Base-by-base conservation (phyloP, 2,113 vertebrate species). In the Proterorhinus semilunaris region DNA sequence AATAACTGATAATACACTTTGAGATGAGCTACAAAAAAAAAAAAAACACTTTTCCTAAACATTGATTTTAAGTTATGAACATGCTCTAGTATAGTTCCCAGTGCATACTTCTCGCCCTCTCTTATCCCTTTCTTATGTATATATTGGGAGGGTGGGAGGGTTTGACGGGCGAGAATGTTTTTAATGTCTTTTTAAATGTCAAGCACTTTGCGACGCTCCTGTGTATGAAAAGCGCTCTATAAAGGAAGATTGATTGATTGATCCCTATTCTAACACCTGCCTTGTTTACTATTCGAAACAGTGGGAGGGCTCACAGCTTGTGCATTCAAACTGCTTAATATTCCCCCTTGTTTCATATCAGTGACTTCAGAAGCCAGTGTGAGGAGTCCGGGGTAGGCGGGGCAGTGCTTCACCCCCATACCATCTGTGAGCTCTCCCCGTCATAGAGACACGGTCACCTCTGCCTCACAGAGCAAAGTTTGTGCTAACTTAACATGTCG, bases 381-480 rank as follows among this genome's bases (percentile, higher is more conserved):
- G 65, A 21, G 71, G 77, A 83, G 65, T 87, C 72, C 83, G 77
- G 75, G 55, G 59, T 16, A 11, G 17, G 68, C 65, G 63, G 61
- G 16, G 66, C 76, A 83, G 71, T 74, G 76, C 70, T 52, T 48
- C 36, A 17, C 10, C 48, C n/a, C 71, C 1, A 21, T n/a, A 55
- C 82, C 85, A 89, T 86, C 83, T 84, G 83, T 83, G 81, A 84
- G 76, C 83, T 75, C 75, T 84, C 51, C 74, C 79, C 62, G 43
- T 68, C 67, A 75, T 53, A 45, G 72, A 79, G 82, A 77, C 59
- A 69, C 68, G 69, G 68, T 82, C 87, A 80, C 83, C 78, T 88
- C 88, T 86, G 84, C 89, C 85, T 85, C 87, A 76, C 77, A 75
- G 66, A 65, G 59, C 53, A 44, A 66, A 53, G 74, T 80, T 69